A percentile compares a stretch with the other conserved stretches of the same genome.
Conservation (phyloP, 2,113 vertebrate species). For the Pterocles orientalis region DNA sequence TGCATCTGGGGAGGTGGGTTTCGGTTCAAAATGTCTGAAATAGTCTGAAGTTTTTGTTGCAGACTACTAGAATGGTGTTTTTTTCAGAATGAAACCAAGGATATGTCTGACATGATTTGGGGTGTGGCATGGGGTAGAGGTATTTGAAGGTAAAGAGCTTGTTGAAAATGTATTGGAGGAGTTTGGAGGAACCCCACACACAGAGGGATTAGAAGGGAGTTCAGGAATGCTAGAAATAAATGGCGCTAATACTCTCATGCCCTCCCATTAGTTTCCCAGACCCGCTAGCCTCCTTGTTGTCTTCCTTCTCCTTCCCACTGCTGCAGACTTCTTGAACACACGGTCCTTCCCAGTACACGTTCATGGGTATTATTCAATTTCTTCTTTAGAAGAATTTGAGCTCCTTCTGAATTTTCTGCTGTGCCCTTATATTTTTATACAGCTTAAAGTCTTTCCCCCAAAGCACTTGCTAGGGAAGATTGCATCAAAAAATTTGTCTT, state of each 20-base stretch:
- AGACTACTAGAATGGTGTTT: background rate
- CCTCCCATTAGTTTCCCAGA: background rate
- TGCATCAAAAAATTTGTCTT: constrained; percentile 32
- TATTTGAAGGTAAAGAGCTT: background rate
- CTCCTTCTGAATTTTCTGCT: background rate
- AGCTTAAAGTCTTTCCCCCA: background rate
- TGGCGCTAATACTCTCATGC: background rate
- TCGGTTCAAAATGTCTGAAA: background rate
- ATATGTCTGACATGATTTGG: background rate
- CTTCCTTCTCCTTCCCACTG: background rate
- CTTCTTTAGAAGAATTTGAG: background rate
- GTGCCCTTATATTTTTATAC: background rate
- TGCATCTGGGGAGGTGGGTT: background rate
- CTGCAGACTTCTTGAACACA: background rate
- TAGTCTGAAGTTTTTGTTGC: background rate
- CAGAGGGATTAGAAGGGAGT: background rate
- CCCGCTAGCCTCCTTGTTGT: background rate
- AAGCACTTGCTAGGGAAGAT: background rate
- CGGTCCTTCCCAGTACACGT: background rate
- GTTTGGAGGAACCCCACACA: background rate
- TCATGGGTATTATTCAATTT: background rate
- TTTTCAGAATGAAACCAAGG: background rate
- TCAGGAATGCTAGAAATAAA: background rate
- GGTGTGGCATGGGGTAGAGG: background rate
- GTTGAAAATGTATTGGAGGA: background rate